A percentile compares a stretch with the other conserved stretches of the same genome.
phyloP scores from a whole-genome alignment of 1,140 invertebrate species.

The Drosophila micromelanica region DNA sequence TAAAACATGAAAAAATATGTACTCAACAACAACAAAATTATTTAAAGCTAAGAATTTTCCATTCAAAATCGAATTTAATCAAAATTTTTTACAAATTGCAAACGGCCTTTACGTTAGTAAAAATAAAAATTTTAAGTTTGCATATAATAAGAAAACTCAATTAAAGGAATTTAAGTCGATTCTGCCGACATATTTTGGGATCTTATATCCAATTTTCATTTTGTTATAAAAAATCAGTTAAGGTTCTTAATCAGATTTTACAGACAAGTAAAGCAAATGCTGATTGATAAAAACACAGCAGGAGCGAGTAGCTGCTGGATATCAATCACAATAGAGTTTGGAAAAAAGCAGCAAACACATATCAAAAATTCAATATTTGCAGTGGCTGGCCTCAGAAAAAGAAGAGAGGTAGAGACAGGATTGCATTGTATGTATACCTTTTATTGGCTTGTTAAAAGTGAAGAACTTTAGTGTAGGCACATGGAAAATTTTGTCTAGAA shows the following conservation, averaged over 20 bases:
- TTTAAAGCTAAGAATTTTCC: too few species aligned
- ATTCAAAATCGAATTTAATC: too few species aligned
- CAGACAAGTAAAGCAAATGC: background rate
- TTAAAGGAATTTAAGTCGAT: too few species aligned
- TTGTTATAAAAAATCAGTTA: background rate
- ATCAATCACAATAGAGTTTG: conserved; percentile 3
- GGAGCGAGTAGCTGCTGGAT: background rate
- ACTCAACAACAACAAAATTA: too few species aligned
- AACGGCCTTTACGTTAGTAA: too few species aligned
- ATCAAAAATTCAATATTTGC: background rate
- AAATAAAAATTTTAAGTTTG: too few species aligned
- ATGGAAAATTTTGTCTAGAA: background rate
- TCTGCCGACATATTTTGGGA: background rate
- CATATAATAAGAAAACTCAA: too few species aligned
- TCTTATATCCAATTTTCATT: background rate
- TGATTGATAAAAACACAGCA: background rate
- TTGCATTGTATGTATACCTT: conserved; percentile 5
- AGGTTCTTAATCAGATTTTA: conserved; percentile 4
- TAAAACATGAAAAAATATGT: too few species aligned
- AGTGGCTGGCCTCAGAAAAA: background rate
- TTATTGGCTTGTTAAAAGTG: background rate
- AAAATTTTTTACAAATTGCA: too few species aligned
- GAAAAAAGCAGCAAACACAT: background rate
- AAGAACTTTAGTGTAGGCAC: background rate
- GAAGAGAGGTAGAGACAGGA: background rate